Evolutionary conservation across 2,888 invertebrate genomes (phyloP), one percentile per base, ranked within the genome.

Genomic region (Spilosoma lubricipeda): DNA sequence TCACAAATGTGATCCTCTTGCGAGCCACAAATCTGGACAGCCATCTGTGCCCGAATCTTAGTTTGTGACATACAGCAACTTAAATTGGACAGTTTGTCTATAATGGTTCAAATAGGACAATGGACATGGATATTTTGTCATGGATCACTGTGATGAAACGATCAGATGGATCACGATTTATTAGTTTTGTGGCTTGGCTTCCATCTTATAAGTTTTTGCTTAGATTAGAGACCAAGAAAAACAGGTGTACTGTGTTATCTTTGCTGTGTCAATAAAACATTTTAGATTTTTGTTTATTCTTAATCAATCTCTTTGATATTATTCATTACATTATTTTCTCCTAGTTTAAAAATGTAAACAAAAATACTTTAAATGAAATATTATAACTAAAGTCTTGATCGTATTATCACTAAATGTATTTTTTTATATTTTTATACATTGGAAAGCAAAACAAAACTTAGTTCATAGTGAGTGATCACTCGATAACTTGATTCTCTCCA

Each of bases 31-130:
- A 94, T 94, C 94, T 93, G 90, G 89, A 86, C 89, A 84, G 87
- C 93, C 94, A 94, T 94, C 93, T 95, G 94, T 93, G 93, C 88
- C 91, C 91, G 86, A 91, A 91, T 92, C 91, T 92, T 89, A 78
- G 68, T 73, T 77, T 70, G 82, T 74, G 87, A 93, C 92, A 92
- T 82, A 94, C 90, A 59, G 91, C 4, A 65, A 2, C 20, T 36
- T 33, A 33, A n/a, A n/a, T 27, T 30, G 66, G 8, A 2, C 8
- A 42, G 20, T 59, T n/a, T 20, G 20, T 45, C 27, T 27, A 67
- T 1, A 8, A 13, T 9, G 52, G 8, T 8, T 8, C 0, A 15
- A 15, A 7, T 15, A 15, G 15, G 15, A 45, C 45, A 45, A 45
- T 15, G 15, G 15, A 45, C 13, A 15, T 45, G 45, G 18, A 45